Base-by-base conservation (phyloP, 2,888 invertebrate genomes). In the Parnassius orleans region DNA sequence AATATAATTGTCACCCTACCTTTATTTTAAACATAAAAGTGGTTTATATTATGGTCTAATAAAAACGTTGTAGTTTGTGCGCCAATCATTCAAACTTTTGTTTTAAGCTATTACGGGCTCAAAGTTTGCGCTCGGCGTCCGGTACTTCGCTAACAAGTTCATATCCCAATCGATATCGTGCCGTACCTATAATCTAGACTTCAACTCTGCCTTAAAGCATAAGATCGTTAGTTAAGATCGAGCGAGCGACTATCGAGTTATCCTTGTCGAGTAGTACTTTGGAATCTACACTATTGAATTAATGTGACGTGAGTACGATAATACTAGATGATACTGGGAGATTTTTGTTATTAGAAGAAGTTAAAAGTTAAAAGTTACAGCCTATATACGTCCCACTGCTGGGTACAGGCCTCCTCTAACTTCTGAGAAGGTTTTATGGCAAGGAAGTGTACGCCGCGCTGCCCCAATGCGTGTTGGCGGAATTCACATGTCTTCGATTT, bases 71-170 rank as follows among this genome's bases (percentile, higher is more conserved):
- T n/a, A 48, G n/a, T 42, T 15, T 10, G 42, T 59, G 54, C 60
- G 57, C 54, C 56, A 59, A 67, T 70, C 68, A 69, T 72, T 73
- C 72, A 73, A 72, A 69, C 69, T 66, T 57, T 10, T 58, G 64
- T 66, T 70, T 62, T 63, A 67, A 64, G 66, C 66, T 66, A 68
- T 68, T 66, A 62, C 65, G 62, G 53, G 57, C 58, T 60, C 61
- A 60, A 66, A 64, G 64, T 64, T 66, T 53, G 57, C 60, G 53
- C 44, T 54, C 58, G 2, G 10, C 58, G 62, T 50, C 62, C 57
- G 57, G 47, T 57, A 53, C 61, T 57, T 52, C 56, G 54, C 57
- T 66, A 64, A 66, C 64, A 57, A 57, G 66, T 64, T 66, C 66
- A 66, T 63, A 61, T 61, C 64, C 53, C 62, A 57, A 66, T 66